Percentiles rank a stretch among this genome's conserved stretches.
These are phyloP conservation scores for Lochmaea crataegi DNA, from an alignment of 2,888 invertebrate genomes.

Conservation along the genomic window DNA sequence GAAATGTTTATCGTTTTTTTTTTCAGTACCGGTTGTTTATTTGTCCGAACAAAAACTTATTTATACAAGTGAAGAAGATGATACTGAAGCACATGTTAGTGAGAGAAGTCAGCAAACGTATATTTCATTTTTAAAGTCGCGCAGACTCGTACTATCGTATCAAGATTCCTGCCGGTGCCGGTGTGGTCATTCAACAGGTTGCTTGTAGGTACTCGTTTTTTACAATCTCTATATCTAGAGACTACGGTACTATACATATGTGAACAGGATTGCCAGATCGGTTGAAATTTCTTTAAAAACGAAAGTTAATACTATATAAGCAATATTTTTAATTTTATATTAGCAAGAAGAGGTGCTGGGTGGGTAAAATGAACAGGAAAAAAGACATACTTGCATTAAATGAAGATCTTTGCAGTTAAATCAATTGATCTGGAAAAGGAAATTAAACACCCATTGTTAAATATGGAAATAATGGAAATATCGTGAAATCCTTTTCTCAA, in stretches of 20 bases:
- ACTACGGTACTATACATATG: constrained; percentile 4
- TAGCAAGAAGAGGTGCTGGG: too few species aligned
- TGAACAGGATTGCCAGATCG: neutral
- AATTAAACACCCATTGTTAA: too few species aligned
- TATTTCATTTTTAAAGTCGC: constrained; percentile 40
- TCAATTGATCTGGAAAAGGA: too few species aligned
- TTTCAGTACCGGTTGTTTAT: constrained; percentile 18
- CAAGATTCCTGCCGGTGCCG: constrained; percentile 32
- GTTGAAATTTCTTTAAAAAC: neutral
- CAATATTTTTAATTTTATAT: too few species aligned
- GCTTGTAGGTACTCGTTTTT: constrained; percentile 59
- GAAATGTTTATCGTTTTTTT: constrained; percentile 15
- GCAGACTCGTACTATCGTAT: constrained; percentile 42
- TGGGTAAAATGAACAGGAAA: too few species aligned
- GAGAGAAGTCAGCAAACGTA: constrained; percentile 35
- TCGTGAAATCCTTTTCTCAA: too few species aligned
- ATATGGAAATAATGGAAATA: too few species aligned
- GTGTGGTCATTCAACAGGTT: constrained; percentile 48
- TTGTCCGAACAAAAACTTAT: constrained; percentile 30
- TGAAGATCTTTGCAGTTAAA: too few species aligned
- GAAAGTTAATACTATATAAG: neutral
- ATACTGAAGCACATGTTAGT: constrained; percentile 41
- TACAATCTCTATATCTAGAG: neutral
- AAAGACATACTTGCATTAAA: too few species aligned
- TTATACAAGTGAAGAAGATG: constrained; percentile 40